A percentile compares a stretch with the other conserved stretches of the same genome.
Evolutionary conservation across 2,113 vertebrate genomes (phyloP).

Genomic region (Labeo rohita): DNA sequence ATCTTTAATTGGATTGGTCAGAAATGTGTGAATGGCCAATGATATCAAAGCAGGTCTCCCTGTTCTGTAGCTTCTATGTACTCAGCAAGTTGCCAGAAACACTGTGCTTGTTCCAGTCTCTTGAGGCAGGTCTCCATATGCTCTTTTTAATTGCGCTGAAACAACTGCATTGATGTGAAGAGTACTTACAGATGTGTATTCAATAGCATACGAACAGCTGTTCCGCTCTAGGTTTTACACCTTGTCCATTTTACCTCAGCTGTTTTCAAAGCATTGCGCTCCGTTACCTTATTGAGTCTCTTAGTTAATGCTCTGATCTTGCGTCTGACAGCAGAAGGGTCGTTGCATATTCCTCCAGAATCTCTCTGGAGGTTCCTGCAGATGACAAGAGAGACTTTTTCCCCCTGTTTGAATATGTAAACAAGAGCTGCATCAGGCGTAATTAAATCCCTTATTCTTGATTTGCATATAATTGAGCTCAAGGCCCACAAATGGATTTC

Average conservation of each 20-base stretch:
- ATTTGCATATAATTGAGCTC: conserved; percentile 53
- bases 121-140: conserved; percentile 29
- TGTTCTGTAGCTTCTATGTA: background rate
- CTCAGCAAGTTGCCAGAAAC: conserved; percentile 12
- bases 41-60: background rate
- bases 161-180: conserved; percentile 27
- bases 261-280: background rate
- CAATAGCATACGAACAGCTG: conserved; percentile 17
- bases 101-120: background rate
- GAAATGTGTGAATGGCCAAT: background rate
- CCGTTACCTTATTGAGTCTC: background rate
- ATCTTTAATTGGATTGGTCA: conserved; percentile 21
- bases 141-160: conserved; percentile 10
- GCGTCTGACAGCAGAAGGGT: background rate
- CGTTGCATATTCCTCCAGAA: background rate
- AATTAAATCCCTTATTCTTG: conserved; percentile 52
- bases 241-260: background rate
- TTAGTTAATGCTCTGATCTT: conserved; percentile 6
- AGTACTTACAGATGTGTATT: conserved; percentile 17
- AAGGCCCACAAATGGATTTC: conserved; percentile 31
- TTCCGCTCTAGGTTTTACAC: conserved; percentile 1
- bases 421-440: conserved; percentile 26
- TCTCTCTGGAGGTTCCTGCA: background rate
- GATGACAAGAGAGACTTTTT: conserved; percentile 14
- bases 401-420: conserved; percentile 8